These are phyloP conservation scores for Seira musarum DNA, from an alignment of 2,888 invertebrate genomes.

Conservation along the genomic window DNA sequence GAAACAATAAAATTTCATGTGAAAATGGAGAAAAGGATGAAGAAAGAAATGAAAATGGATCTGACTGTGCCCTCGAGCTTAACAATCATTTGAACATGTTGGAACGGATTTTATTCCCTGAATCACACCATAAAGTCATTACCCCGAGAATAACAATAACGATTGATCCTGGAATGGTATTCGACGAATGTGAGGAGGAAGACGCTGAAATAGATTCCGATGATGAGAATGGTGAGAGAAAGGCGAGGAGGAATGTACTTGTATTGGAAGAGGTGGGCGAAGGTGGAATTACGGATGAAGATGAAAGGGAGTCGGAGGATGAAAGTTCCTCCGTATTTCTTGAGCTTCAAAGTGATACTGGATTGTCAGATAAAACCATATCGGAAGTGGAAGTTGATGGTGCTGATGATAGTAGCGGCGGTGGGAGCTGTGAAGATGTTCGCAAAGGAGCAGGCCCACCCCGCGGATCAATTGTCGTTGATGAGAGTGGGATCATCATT, in stretches of 20 bases:
- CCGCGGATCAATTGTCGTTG: slow-evolving; percentile 34
- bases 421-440: no score
- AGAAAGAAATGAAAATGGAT: background rate
- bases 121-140: slow-evolving; percentile 39
- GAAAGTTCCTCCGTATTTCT: slow-evolving; percentile 65
- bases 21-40: slow-evolving; percentile 26
- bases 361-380: slow-evolving; percentile 65
- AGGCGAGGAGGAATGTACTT: slow-evolving; percentile 2
- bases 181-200: slow-evolving; percentile 52
- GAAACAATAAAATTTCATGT: background rate
- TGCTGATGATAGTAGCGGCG: slow-evolving; percentile 30
- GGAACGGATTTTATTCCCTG: slow-evolving; percentile 46
- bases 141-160: slow-evolving; percentile 68
- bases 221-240: slow-evolving; percentile 13
- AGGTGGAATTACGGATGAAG: slow-evolving; percentile 33
- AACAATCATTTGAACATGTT: slow-evolving; percentile 52
- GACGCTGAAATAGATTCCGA: slow-evolving; percentile 25
- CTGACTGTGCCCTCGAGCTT: slow-evolving; percentile 33
- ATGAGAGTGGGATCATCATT: slow-evolving; percentile 50
- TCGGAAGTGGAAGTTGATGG: slow-evolving; percentile 55
- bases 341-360: slow-evolving; percentile 62
- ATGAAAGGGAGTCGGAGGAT: slow-evolving; percentile 57
- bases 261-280: slow-evolving; percentile 18
- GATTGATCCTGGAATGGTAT: slow-evolving; percentile 61
- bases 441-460: background rate